Conservation (phyloP, 2,888 invertebrate genomes). For the Lysandra coridon region DNA sequence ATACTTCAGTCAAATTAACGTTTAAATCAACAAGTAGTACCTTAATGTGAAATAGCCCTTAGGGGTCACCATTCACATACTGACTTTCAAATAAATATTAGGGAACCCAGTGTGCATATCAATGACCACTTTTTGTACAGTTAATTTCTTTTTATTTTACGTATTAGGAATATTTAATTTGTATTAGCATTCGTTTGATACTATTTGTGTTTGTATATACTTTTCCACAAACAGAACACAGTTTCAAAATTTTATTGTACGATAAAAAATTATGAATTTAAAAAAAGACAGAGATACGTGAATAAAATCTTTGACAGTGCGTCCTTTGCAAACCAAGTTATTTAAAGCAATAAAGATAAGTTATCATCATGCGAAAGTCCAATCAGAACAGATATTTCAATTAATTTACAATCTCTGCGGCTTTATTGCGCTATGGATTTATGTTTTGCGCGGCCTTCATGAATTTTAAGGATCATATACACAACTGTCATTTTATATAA, state of each 20-base stretch:
- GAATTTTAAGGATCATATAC: neutral
- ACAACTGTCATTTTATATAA: neutral
- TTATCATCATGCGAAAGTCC: constrained; percentile 7
- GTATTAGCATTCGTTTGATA: neutral
- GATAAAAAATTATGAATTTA: neutral
- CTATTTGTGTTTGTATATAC: neutral
- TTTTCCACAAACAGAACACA: neutral
- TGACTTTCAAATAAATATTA: constrained; percentile 20
- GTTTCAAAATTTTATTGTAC: neutral
- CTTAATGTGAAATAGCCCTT: neutral
- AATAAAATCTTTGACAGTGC: neutral
- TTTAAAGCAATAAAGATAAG: constrained; percentile 15
- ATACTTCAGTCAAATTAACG: neutral
- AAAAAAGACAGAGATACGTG: neutral
- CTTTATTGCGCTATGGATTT: neutral
- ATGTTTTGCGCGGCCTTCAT: neutral
- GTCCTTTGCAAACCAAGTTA: neutral
- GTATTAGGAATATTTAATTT: constrained; percentile 25
- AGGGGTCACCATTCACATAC: constrained; percentile 13
- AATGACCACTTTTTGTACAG: constrained; percentile 11
- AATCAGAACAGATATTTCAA: constrained; percentile 24
- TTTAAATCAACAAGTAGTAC: neutral
- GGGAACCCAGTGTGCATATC: neutral
- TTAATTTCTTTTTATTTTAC: constrained; percentile 19
- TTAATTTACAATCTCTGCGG: constrained; percentile 30